phyloP scores from a whole-genome alignment of 2,888 invertebrate species.

The Scotopteryx bipunctaria region DNA sequence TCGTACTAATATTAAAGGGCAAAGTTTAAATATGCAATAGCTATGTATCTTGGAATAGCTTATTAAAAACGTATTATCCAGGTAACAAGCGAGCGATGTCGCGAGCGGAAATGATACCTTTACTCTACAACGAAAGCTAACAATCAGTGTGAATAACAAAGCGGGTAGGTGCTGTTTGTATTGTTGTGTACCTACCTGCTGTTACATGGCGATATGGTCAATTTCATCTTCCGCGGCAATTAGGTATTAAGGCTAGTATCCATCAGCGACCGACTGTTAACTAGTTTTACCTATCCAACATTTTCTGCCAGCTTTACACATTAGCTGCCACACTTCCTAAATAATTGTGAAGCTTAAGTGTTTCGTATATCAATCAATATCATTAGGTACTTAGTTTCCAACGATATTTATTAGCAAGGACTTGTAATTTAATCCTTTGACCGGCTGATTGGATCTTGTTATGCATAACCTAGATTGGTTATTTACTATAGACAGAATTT shows the following conservation, averaged over 20 bases:
- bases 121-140: conserved; percentile 11
- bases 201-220: conserved; percentile 30
- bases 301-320: no score
- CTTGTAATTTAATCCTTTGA: conserved; percentile 25
- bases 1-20: no score
- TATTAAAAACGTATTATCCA: no score
- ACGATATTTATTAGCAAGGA: conserved; percentile 15
- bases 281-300: not conserved
- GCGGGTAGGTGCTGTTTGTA: conserved; percentile 13
- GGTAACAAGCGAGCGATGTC: no score
- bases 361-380: not conserved
- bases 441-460: conserved; percentile 1
- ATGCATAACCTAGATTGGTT: no score
- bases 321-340: no score
- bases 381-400: not conserved
- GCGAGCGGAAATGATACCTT: no score
- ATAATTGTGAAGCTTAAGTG: no score
- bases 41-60: no score
- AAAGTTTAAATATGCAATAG: no score
- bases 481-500: no score
- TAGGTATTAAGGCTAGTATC: not conserved
- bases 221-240: conserved; percentile 32
- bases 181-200: no score
- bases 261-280: not conserved
- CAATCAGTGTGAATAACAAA: conserved; percentile 26